Evolutionary conservation across 2,797 vertebrate species (phyloP).

Genomic region (Darevskia nairensis): DNA sequence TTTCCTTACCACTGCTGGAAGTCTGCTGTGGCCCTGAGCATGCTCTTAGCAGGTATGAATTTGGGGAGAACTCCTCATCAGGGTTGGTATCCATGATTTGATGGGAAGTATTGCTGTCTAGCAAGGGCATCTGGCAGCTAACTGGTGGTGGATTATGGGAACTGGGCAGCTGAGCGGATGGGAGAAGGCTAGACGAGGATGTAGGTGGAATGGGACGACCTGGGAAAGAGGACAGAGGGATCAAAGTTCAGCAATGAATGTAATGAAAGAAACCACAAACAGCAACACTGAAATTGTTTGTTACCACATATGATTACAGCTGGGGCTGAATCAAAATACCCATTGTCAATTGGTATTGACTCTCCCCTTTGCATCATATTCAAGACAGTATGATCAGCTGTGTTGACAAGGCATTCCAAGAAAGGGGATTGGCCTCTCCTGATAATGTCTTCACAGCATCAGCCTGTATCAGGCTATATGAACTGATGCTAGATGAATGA

Average conservation of each 20-base stretch:
- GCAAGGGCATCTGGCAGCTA: constrained; percentile 98
- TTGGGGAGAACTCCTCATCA: constrained; percentile 90
- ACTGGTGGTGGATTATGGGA: constrained; percentile 92
- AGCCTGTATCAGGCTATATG: background rate
- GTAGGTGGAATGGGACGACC: constrained; percentile 98
- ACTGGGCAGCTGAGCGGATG: constrained; percentile 92
- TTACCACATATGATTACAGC: background rate
- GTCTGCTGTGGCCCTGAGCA: constrained; percentile 87
- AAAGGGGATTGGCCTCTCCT: background rate
- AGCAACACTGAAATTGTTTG: constrained; percentile 48
- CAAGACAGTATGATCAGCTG: constrained; percentile 3
- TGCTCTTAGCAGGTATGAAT: constrained; percentile 94
- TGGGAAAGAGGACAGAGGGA: constrained; percentile 88
- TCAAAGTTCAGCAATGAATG: constrained; percentile 82
- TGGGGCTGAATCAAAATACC: constrained; percentile 11
- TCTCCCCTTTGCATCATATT: background rate
- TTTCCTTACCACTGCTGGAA: constrained; percentile 91
- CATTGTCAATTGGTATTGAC: background rate
- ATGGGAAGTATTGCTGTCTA: constrained; percentile 98
- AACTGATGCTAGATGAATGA: rapidly evolving
- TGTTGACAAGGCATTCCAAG: constrained; percentile 1
- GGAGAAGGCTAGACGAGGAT: constrained; percentile 94
- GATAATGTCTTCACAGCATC: background rate
- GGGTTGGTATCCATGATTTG: constrained; percentile 98
- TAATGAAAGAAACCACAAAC: constrained; percentile 66